Conservation (phyloP, 2,113 vertebrate species). For the human (Homo sapiens) region DNA sequence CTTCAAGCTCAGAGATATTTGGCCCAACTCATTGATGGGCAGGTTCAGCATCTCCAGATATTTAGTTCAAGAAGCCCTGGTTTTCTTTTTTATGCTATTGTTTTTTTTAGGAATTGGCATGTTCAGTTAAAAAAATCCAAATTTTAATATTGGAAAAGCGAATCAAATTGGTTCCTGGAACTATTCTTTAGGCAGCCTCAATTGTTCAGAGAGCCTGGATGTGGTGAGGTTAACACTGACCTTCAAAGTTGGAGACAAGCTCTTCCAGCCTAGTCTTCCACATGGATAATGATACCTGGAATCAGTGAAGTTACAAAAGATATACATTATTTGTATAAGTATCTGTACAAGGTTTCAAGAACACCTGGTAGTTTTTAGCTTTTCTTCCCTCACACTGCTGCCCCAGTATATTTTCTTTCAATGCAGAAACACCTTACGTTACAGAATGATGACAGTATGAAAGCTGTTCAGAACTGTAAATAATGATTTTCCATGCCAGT, state of each 20-base stretch:
- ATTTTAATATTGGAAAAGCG: background rate
- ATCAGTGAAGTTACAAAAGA: background rate
- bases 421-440: background rate
- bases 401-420: background rate
- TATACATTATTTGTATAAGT: background rate
- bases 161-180: background rate
- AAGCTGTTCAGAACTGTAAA: background rate
- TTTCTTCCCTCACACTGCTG: background rate
- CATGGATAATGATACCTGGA: background rate
- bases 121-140: background rate
- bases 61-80: background rate
- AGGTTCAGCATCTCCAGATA: background rate
- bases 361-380: background rate
- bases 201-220: background rate
- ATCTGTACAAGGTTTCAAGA: background rate
- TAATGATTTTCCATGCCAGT: background rate
- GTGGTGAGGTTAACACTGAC: background rate
- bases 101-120: background rate
- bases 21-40: background rate
- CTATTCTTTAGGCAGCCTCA: background rate
- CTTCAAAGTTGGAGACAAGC: background rate
- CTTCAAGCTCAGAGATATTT: rapidly evolving
- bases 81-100: background rate
- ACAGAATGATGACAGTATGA: background rate
- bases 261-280: background rate